Base-by-base conservation (phyloP, 2,888 invertebrate genomes). In the Allophyes oxyacanthae region DNA sequence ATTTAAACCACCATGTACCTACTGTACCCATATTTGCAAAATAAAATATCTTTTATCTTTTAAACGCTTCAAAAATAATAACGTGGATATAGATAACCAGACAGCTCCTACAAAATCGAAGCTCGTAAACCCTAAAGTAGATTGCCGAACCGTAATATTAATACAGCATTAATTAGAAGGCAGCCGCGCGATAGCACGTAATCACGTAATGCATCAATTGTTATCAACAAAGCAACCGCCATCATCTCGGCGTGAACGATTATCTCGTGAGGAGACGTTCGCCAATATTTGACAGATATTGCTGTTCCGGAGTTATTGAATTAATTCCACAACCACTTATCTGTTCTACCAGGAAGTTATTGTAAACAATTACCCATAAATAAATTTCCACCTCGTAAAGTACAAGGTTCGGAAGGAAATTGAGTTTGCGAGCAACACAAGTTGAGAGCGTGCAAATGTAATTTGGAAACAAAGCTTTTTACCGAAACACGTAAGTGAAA, bases 321-420 rank as follows among this genome's bases (percentile, higher is more conserved):
- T 83, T 80, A 78, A 78, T 80, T 82, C 78, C 71, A 67, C 65
- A 64, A 73, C 57, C 66, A 73, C 71, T 74, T 67, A 69, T 67
- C 71, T 78, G 59, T 64, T 60, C 41, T 68, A 71, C 64, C 68
- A 62, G 65, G 58, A 74, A 79, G 77, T 77, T 68, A 78, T 77
- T 74, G 71, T 68, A 71, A 78, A 79, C 73, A 75, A 72, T 78
- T 73, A 75, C 72, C 71, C 55, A 66, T 78, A 80, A 82, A 78
- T 79, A 79, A 76, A 75, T 77, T 78, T 69, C 61, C 60, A 63
- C 60, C 49, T 61, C 59, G 62, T 63, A 67, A 72, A 78, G 56
- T 74, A 70, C 44, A 59, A 56, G 66, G 55, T 66, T 73, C 28
- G 36, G 53, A 59, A 55, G 65, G 45, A 68, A 75, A 75, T 72